phyloP scores from a whole-genome alignment of 2,113 vertebrate genomes.

The Pan troglodytes region NHGRI_mPanTro3-v2.1_pri NC_072403.2:118832501-118833000 shows the following conservation, averaged over 20 bases:
- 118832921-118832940: too few species aligned
- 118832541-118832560: slow-evolving; percentile 18
- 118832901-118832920: too few species aligned
- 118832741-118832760: neutral
- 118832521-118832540: slow-evolving; percentile 19
- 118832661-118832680: neutral
- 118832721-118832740: neutral
- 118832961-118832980: too few species aligned
- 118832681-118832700: neutral
- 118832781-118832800: neutral
- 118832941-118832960: too few species aligned
- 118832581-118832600: neutral
- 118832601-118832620: neutral
- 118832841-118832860: too few species aligned
- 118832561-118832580: neutral
- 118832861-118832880: too few species aligned
- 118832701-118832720: neutral
- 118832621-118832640: neutral
- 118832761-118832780: neutral
- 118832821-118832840: too few species aligned
- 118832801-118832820: neutral
- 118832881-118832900: too few species aligned
- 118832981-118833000: too few species aligned
- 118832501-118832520: neutral
- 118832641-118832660: neutral